Evolutionary conservation across 2,113 vertebrate species (phyloP), one percentile per base, ranked within the genome.

Genomic region (Apeltes quadracus): DNA sequence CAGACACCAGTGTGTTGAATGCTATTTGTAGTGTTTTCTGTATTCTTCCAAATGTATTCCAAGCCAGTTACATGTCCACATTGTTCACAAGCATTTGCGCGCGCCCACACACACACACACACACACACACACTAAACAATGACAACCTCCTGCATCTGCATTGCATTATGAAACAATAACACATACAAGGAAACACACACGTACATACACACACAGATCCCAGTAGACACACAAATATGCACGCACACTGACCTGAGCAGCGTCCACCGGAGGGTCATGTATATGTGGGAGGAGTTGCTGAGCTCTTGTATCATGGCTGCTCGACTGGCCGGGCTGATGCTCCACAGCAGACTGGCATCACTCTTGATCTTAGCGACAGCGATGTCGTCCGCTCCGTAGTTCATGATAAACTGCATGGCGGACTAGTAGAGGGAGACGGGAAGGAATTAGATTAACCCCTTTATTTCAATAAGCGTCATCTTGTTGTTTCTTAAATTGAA

Each of bases 321-420:
- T 3, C 68, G 61, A 55, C 89, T 92, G 58, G 90, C 81, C 0
- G 93, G 92, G 70, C 93, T 94, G 81, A 91, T 90, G 74, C 63
- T 89, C 94, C 92, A 92, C 38, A 93, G 79, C 68, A 91, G 85
- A 23, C 87, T 93, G 68, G 94, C 78, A 6, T 95, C 93, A 55
- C 92, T 94, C 84, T 94, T 94, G 27, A 93, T 87, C 76, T 93
- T 90, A 7, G 94, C 91, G 4, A 79, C 76, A 2, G 82, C 27
- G 3, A 61, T 50, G 7, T 93, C 94, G 20, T 94, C 86, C 0
- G 92, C 79, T 58, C 74, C 66, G 48, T 91, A 92, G 61, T 88
- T 94, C 34, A 89, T 91, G 11, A 84, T 87, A 75, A 94, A 87
- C 82, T 93, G 90, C 25, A 84, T 88, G 11, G 90, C 87, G 16